phyloP scores from a whole-genome alignment of 2,888 invertebrate genomes.

The Synanthedon tipuliformis region DNA sequence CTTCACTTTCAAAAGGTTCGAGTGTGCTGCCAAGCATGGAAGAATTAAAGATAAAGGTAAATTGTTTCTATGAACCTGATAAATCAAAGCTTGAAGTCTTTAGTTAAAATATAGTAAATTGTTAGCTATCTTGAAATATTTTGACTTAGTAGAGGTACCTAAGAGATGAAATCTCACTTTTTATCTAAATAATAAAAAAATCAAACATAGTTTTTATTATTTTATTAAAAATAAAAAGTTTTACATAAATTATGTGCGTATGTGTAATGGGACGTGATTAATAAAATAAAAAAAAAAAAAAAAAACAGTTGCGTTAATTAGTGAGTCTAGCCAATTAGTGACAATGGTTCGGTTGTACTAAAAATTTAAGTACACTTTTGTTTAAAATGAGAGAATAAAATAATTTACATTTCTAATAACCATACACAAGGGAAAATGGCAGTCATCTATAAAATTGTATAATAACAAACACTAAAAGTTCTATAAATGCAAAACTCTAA shows the following conservation, averaged over 20 bases:
- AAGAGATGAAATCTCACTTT: no score
- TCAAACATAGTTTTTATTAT: conserved; percentile 2
- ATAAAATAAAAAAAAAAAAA: neutral
- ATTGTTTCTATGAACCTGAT: no score
- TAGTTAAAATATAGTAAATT: no score
- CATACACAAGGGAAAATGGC: conserved; percentile 7
- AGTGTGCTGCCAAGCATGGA: no score
- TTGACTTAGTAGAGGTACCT: no score
- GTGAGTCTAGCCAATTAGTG: neutral
- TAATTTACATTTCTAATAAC: neutral
- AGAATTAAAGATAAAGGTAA: no score
- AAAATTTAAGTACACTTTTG: neutral
- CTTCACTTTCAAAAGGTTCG: no score
- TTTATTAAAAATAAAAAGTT: conserved; percentile 47
- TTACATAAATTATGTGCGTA: conserved; percentile 65
- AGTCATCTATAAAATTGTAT: conserved; percentile 50
- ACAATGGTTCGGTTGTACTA: neutral
- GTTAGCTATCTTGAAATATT: no score
- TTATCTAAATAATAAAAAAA: neutral
- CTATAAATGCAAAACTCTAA: conserved; percentile 67
- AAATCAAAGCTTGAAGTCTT: no score
- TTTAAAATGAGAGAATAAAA: neutral
- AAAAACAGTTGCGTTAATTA: neutral
- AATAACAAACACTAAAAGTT: conserved; percentile 56
- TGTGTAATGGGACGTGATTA: neutral